Evolutionary conservation across 2,113 vertebrate species (phyloP).

Genomic region (Plectropomus leopardus): DNA sequence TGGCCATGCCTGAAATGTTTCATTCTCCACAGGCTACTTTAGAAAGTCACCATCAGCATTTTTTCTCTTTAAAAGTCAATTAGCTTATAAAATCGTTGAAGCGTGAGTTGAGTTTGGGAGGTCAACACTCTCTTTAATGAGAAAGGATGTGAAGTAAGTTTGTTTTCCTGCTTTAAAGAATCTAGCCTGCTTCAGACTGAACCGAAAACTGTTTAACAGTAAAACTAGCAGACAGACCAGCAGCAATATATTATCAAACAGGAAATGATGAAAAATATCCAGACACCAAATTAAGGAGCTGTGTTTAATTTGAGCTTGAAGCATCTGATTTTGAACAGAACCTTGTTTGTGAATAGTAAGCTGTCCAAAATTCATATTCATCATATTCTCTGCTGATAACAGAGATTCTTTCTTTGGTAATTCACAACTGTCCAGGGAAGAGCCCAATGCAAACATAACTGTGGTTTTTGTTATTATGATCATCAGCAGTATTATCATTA

Average conservation of each 20-base stretch:
- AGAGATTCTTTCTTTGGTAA: background rate
- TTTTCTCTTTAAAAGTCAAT: slow-evolving; percentile 1
- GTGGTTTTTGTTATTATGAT: slow-evolving; percentile 13
- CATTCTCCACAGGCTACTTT: background rate
- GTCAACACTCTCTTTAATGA: background rate
- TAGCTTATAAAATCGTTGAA: background rate
- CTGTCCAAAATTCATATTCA: slow-evolving; percentile 21
- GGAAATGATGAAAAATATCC: background rate
- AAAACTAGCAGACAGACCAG: background rate
- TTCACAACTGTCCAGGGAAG: background rate
- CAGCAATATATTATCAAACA: background rate
- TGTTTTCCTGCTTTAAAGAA: background rate
- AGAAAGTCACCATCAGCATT: background rate
- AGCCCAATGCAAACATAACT: background rate
- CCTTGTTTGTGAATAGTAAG: background rate
- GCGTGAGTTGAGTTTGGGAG: background rate
- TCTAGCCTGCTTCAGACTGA: background rate
- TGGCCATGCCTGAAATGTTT: background rate
- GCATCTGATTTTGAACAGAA: background rate
- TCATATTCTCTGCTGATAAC: slow-evolving; percentile 11
- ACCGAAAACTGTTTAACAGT: background rate
- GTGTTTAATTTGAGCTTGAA: background rate
- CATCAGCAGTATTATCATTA: slow-evolving; percentile 8
- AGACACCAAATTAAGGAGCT: background rate
- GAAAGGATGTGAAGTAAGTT: background rate